A percentile compares a stretch with the other conserved stretches of the same genome.
Conservation (phyloP, 2,113 vertebrate species). For the Dasyurus viverrinus region DNA sequence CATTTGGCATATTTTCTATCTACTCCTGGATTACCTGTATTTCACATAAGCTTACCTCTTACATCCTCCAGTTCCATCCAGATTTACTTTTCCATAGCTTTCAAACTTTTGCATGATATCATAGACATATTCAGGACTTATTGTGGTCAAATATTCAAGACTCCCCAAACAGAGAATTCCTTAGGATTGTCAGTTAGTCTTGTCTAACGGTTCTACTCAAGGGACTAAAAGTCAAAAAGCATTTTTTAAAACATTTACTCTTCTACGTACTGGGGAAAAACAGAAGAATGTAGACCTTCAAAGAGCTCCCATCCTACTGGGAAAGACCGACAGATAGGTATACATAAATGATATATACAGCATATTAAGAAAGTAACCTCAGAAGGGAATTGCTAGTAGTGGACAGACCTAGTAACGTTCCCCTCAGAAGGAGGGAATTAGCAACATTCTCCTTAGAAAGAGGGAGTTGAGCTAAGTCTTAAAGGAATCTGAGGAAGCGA, state of each 20-base stretch:
- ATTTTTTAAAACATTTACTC: neutral
- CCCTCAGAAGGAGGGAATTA: neutral
- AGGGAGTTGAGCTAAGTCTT: neutral
- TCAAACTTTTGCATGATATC: neutral
- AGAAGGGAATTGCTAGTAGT: neutral
- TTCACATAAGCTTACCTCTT: neutral
- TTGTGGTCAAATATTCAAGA: neutral
- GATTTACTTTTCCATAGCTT: conserved; percentile 17
- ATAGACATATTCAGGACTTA: neutral
- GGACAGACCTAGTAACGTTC: neutral
- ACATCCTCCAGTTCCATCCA: neutral
- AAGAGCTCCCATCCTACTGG: neutral
- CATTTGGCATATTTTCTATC: neutral
- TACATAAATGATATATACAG: neutral
- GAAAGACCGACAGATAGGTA: neutral
- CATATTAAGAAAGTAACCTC: no score
- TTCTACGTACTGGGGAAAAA: neutral
- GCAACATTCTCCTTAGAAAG: neutral
- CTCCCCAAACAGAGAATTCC: neutral
- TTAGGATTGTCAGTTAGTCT: neutral
- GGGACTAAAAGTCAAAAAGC: neutral
- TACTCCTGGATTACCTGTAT: neutral
- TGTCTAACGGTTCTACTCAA: neutral
- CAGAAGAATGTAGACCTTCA: neutral
- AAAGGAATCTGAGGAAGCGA: neutral